A percentile compares a stretch with the other conserved stretches of the same genome.
Evolutionary conservation across 30 jellyfish, hydroid and myxozoan genomes (phyloP).

Genomic region (Rhopilema esculentum): DNA sequence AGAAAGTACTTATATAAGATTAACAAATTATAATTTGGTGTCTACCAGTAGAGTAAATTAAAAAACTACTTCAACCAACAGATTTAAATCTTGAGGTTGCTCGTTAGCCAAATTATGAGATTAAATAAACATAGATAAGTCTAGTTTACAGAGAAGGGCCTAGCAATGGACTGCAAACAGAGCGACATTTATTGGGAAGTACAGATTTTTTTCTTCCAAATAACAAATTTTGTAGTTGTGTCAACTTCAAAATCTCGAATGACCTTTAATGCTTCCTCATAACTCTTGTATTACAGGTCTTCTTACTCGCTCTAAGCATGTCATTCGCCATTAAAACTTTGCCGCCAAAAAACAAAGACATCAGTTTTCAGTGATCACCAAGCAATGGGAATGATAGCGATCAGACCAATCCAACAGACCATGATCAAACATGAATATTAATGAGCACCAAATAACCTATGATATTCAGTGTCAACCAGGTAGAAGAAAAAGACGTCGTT

Average conservation of each 20-base stretch:
- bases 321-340: background rate
- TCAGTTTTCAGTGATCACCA: background rate
- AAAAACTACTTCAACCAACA: background rate
- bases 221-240: conserved; percentile 28
- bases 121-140: background rate
- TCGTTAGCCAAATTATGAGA: background rate
- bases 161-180: background rate
- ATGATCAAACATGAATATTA: background rate
- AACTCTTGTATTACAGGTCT: background rate
- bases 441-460: background rate
- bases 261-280: conserved; percentile 12
- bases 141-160: background rate
- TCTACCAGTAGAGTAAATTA: background rate
- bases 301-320: background rate
- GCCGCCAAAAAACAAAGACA: background rate
- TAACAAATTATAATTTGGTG: background rate
- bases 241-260: conserved; percentile 29
- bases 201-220: conserved; percentile 8
- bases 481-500: too few species aligned
- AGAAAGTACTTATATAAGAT: background rate
- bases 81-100: background rate
- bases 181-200: background rate
- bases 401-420: too few species aligned
- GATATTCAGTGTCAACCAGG: background rate
- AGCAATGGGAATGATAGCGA: too few species aligned